phyloP scores from a whole-genome alignment of 2,888 invertebrate species.

The Lasioglossum vierecki region DNA sequence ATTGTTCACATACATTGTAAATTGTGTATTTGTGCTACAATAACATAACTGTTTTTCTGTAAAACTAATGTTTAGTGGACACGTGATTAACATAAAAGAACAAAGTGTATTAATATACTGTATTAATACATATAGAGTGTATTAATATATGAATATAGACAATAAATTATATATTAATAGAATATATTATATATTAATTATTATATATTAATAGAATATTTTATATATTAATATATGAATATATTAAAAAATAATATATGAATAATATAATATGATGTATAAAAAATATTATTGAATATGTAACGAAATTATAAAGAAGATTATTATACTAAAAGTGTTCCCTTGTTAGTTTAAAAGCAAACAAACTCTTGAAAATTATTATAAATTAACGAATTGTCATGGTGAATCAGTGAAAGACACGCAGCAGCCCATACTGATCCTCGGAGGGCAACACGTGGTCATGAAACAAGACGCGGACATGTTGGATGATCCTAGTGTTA shows the following conservation, averaged over 20 bases:
- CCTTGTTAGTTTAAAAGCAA: neutral
- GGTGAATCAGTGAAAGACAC: constrained; percentile 86
- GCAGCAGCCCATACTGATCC: constrained; percentile 89
- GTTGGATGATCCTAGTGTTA: constrained; percentile 88
- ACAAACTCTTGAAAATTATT: neutral
- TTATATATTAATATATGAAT: too few species aligned
- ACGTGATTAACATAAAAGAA: too few species aligned
- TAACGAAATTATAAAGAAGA: neutral
- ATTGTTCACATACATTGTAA: neutral
- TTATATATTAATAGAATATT: too few species aligned
- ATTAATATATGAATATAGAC: too few species aligned
- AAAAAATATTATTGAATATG: neutral
- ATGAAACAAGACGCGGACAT: constrained; percentile 89
- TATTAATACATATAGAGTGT: too few species aligned
- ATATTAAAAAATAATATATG: too few species aligned
- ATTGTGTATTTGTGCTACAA: neutral
- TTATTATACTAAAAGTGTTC: neutral
- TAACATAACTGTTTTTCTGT: too few species aligned
- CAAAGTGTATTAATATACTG: too few species aligned
- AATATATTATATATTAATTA: too few species aligned
- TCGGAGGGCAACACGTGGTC: constrained; percentile 89
- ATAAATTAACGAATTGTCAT: neutral
- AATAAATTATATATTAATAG: too few species aligned
- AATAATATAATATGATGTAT: too few species aligned
- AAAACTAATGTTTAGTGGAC: too few species aligned